phyloP scores from a whole-genome alignment of 2,113 vertebrate genomes.

The Tachysurus vachellii region DNA sequence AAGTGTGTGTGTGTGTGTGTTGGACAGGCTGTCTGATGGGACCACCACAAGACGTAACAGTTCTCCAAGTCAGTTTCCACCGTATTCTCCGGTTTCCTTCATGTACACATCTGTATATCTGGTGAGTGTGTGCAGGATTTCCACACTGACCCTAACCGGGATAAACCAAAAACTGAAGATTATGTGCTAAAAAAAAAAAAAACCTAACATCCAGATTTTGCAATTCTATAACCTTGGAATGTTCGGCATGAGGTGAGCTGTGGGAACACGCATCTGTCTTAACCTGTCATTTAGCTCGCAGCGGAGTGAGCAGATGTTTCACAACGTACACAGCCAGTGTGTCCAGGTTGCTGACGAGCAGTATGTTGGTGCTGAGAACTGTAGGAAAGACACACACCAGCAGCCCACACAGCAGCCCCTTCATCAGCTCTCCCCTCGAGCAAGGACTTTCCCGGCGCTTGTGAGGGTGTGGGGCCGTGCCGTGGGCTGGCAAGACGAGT shows the following conservation, averaged over 20 bases:
- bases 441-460: slow-evolving; percentile 56
- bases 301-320: slow-evolving; percentile 40
- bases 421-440: slow-evolving; percentile 61
- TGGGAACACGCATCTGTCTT: background rate
- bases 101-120: background rate
- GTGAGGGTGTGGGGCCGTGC: slow-evolving; percentile 17
- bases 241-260: background rate
- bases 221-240: slow-evolving; percentile 12
- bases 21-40: background rate
- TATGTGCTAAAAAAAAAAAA: background rate
- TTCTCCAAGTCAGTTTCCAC: background rate
- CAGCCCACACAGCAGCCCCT: slow-evolving; percentile 58
- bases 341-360: slow-evolving; percentile 67
- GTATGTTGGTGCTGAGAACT: slow-evolving; percentile 67
- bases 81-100: background rate
- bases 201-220: background rate
- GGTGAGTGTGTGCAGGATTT: background rate
- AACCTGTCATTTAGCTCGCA: background rate
- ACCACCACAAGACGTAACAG: background rate
- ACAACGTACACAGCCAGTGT: slow-evolving; percentile 55
- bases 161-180: background rate
- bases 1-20: background rate
- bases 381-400: slow-evolving; percentile 66
- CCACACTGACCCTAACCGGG: background rate
- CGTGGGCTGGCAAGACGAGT: slow-evolving; percentile 32